Evolutionary conservation across 2,113 vertebrate genomes (phyloP).

Genomic region (Nyctereutes procyonoides): DNA sequence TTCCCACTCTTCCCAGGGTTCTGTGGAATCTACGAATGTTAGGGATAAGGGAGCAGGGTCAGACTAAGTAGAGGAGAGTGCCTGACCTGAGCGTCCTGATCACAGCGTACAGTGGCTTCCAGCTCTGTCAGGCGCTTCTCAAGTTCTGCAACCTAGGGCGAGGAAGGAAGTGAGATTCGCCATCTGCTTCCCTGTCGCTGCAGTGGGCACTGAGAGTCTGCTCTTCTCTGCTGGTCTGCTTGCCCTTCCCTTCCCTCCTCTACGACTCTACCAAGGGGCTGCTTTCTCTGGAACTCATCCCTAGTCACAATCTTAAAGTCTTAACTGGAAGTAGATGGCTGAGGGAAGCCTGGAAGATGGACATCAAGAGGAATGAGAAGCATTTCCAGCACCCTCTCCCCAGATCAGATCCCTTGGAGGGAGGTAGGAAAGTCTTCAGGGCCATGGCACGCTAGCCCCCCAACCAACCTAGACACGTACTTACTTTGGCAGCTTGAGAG

Average conservation of each 20-base stretch:
- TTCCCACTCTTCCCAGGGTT: neutral
- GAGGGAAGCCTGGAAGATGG: neutral
- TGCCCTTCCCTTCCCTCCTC: neutral
- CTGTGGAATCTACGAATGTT: neutral
- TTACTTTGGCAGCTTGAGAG: slow-evolving; percentile 94
- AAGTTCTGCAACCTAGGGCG: slow-evolving; percentile 91
- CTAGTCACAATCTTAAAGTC: slow-evolving; percentile 24
- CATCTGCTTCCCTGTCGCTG: neutral
- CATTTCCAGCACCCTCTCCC: neutral
- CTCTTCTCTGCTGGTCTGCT: neutral
- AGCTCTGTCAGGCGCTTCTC: slow-evolving; percentile 95
- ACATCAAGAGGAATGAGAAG: neutral
- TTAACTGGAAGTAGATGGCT: neutral
- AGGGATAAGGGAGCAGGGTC: neutral
- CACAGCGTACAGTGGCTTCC: slow-evolving; percentile 91
- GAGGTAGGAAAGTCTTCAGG: neutral
- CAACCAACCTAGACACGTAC: neutral
- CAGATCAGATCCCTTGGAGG: neutral
- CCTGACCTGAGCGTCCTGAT: slow-evolving; percentile 93
- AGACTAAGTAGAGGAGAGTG: neutral
- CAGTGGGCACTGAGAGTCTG: neutral
- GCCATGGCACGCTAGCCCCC: neutral
- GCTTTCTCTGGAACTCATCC: neutral
- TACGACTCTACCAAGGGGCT: neutral
- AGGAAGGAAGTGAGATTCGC: neutral